A percentile compares a stretch with the other conserved stretches of the same genome.
Evolutionary conservation across 2,113 vertebrate genomes (phyloP).

Genomic region (Chamaetylas fuelleborni): DNA sequence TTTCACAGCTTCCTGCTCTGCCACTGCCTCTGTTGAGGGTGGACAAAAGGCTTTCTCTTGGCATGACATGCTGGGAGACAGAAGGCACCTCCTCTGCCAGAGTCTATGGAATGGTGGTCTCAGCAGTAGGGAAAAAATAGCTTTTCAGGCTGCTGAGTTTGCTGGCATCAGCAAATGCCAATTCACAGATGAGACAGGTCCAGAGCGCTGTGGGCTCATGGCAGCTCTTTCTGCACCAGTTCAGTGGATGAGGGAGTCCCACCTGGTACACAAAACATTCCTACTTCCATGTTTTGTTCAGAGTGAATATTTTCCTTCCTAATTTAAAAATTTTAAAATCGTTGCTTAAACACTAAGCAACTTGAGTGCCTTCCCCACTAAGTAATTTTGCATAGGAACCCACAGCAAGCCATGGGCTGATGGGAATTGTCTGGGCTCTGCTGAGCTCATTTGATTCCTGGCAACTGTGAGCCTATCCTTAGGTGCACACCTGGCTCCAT

Average conservation of each 20-base stretch:
- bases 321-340: neutral
- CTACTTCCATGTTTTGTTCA: neutral
- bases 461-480: neutral
- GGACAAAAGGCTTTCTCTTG: slow-evolving; percentile 45
- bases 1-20: slow-evolving; percentile 18
- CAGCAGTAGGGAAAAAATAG: slow-evolving; percentile 37
- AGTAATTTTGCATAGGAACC: neutral
- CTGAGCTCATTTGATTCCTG: neutral
- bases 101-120: neutral
- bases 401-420: neutral
- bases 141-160: neutral
- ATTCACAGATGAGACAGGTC: neutral
- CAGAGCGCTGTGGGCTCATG: neutral
- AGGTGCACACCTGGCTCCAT: neutral
- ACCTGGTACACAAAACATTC: neutral
- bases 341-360: neutral
- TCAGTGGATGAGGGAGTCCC: neutral
- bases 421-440: neutral
- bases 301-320: neutral
- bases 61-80: slow-evolving; percentile 13
- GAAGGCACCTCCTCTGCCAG: slow-evolving; percentile 47
- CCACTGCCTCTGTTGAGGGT: neutral
- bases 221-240: neutral
- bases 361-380: neutral
- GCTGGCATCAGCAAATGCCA: neutral